Base-by-base conservation (phyloP, 2,113 vertebrate species). In the Apodemus speciosus region DNA sequence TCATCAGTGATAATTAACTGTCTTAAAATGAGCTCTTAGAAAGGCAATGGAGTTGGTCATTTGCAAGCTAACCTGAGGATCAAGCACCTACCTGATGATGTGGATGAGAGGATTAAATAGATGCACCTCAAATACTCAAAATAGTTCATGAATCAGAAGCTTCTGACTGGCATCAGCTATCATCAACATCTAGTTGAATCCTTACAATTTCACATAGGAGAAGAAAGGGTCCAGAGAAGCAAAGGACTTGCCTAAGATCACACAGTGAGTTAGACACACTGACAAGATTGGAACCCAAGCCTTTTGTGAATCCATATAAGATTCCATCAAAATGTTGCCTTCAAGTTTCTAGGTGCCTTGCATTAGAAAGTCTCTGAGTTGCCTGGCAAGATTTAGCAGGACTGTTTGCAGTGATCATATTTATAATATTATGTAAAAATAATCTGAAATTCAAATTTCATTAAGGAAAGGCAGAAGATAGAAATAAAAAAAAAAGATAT, bases 401-500 rank as follows among this genome's bases (percentile, higher is more conserved):
- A 49, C 53, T 72, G 13, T 83, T 88, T 80, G 58, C 27, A 85
- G 81, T 49, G 38, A 88, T 11, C 71, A 43, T 10, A 81, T 32
- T 84, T 91, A 69, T 71, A 40, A 23, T 23, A 69, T 18, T n/a
- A 40, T 83, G 69, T 85, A 38, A 81, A 58, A 81, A 27, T 90
- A 90, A 85, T 93, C 53, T 77, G 76, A 90, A 90, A 96, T 80
- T 90, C 25, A 88, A 84, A 93, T 66, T 85, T 69, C 43, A 96
- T 79, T 60, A 90, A 94, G 62, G n/a, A 91, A 92, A 92, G 76
- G 10, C 16, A 93, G 95, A 95, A 77, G 35, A 85, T 49, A 88
- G 3, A 88, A 91, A 75, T 75, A 20, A 81, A 94, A 90, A n/a
- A 93, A 60, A 90, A 15, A 15, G 20, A 76, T 9, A 81, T 23